Evolutionary conservation across 2,888 invertebrate species (phyloP).

Genomic region (Athalia cordata): DNA sequence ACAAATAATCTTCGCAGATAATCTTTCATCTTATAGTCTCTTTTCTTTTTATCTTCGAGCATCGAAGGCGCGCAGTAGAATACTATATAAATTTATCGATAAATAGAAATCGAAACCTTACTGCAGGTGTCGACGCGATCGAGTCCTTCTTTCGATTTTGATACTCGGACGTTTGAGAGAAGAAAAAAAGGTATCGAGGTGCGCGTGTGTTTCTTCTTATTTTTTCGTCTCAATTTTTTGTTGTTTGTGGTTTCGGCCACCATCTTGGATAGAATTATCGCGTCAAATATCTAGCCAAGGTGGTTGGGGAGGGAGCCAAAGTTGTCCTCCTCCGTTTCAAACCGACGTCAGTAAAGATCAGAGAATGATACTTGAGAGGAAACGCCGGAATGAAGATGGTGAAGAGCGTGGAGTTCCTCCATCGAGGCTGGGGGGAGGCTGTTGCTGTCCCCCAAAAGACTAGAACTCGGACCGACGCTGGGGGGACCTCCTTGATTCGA

Average conservation of each 20-base stretch:
- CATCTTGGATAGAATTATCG: not conserved
- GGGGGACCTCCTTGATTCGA: conserved; percentile 69
- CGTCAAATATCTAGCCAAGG: conserved; percentile 38
- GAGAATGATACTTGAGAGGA: conserved; percentile 72
- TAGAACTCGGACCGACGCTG: conserved; percentile 68
- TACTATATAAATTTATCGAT: not conserved
- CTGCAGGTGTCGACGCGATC: too few relatives aligned
- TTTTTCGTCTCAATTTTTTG: not conserved
- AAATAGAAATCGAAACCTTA: conserved; percentile 21
- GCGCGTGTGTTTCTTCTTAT: not conserved
- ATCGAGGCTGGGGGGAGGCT: conserved; percentile 75
- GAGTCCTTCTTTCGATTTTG: not conserved
- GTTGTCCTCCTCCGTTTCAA: conserved; percentile 62
- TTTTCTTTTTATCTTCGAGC: not conserved
- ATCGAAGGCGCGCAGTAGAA: too few relatives aligned
- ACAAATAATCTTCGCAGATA: conserved; percentile 27
- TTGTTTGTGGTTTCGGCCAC: conserved; percentile 2
- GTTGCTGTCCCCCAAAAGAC: conserved; percentile 74
- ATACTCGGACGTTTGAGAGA: not conserved
- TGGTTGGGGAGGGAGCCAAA: conserved; percentile 52
- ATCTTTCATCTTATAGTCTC: conserved; percentile 24
- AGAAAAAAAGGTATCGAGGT: not conserved
- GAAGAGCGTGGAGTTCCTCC: conserved; percentile 75
- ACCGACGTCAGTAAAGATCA: conserved; percentile 72
- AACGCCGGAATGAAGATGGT: conserved; percentile 75